Base-by-base conservation (phyloP, 2,113 vertebrate species). In the Clarias batrachus region DNA sequence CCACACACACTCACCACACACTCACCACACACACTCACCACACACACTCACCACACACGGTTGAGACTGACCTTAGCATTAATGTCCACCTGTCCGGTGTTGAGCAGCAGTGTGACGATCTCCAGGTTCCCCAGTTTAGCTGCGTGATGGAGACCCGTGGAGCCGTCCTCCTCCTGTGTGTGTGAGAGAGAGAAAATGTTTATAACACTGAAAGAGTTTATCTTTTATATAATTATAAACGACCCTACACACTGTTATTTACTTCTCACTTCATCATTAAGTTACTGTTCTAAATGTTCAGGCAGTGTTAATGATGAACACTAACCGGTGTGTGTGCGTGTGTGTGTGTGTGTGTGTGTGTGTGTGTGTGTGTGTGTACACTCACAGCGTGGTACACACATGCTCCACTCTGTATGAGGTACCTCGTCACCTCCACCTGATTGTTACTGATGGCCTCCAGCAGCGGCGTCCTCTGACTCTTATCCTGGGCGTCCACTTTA, bases 111-210 rank as follows among this genome's bases (percentile, higher is more conserved):
- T 54, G 85, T 95, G 54, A 98, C 95, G 87, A 97, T 96, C 84
- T 97, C 96, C 86, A 96, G 90, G 89, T 94, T 97, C 57, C 97
- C 97, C 54, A 95, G 93, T 88, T 98, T 98, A 91, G 97, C 97
- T 5, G 97, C 97, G 0, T 97, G 97, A 86, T 98, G 97, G 21
- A 98, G 96, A 68, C 97, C 97, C 1, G 97, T 97, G 25, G 97
- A 97, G 1, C 96, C 96, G 0, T 98, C 97, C 2, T 97, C 96
- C 86, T 98, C 97, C 97, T 98, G 48, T 8, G 48, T 48, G 48
- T 48, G 48, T 48, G 48, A 8, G 48, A 37, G 33, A 37, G 33
- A 37, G 33, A 37, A 37, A 37, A 37, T 48, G 48, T 48, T 6
- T 41, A 41, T 6, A 41, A 41, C 41, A 41, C 41, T 41, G 41